phyloP scores from a whole-genome alignment of 1,140 invertebrate species.

The Ceratoteleas bidentatus region DNA sequence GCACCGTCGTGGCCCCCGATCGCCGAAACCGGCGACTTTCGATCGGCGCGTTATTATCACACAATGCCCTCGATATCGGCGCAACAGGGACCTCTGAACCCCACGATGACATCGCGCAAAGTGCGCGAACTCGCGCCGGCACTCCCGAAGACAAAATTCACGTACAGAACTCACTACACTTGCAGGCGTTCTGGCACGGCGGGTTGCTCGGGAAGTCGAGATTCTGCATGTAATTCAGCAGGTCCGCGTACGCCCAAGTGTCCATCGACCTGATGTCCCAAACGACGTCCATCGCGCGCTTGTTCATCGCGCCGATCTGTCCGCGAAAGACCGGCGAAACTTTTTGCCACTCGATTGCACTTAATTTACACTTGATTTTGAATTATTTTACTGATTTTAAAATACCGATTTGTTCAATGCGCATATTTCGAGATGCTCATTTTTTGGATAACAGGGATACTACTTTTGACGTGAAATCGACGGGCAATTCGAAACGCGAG shows the following conservation, averaged over 20 bases:
- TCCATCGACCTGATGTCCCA: slow-evolving; percentile 86
- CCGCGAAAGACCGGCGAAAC: neutral
- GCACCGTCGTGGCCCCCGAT: no score
- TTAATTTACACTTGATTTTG: neutral
- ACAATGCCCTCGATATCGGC: neutral
- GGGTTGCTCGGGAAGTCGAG: slow-evolving; percentile 88
- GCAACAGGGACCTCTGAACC: neutral
- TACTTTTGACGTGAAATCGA: no score
- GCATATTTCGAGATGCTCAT: no score
- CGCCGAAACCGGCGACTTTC: slow-evolving; percentile 18
- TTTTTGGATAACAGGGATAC: no score
- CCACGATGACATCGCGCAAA: slow-evolving; percentile 2
- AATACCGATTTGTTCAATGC: no score
- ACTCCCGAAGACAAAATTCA: slow-evolving; percentile 8
- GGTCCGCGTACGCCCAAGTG: slow-evolving; percentile 91
- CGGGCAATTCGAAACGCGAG: no score
- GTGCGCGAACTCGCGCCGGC: neutral
- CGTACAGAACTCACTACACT: slow-evolving; percentile 61
- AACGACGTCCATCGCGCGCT: slow-evolving; percentile 72
- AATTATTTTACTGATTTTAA: neutral
- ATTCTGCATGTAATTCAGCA: slow-evolving; percentile 81
- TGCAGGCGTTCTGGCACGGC: slow-evolving; percentile 79
- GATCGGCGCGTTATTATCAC: slow-evolving; percentile 33
- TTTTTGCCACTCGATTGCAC: neutral
- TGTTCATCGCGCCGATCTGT: slow-evolving; percentile 65